These are phyloP conservation scores for Nycticryphes semicollaris DNA, from an alignment of 2,113 vertebrate species.

Conservation along the genomic window DNA sequence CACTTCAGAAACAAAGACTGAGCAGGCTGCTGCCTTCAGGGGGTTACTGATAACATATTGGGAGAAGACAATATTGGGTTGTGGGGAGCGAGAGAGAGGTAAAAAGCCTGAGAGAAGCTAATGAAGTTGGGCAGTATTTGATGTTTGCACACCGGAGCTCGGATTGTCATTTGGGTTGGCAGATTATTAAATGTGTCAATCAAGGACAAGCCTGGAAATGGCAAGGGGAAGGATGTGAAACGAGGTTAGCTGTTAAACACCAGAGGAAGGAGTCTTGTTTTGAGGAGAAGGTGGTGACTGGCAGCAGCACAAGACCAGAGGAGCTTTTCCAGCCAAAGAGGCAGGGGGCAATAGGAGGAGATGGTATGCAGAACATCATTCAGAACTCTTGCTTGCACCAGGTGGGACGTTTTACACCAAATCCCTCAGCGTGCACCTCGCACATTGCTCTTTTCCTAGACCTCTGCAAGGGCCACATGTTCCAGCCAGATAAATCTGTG, in stretches of 20 bases:
- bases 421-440: too few species aligned
- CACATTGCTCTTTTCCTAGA: neutral
- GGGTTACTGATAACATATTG: neutral
- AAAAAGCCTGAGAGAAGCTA: neutral
- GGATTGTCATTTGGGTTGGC: neutral
- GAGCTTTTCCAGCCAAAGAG: neutral
- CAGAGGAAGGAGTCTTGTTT: neutral
- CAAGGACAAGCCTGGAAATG: conserved; percentile 6
- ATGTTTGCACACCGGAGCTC: neutral
- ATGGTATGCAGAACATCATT: fast-evolving
- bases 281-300: neutral
- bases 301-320: neutral
- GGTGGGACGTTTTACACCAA: neutral
- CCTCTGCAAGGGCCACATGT: neutral
- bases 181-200: conserved; percentile 33
- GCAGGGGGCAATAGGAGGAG: neutral
- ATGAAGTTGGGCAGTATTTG: conserved; percentile 7
- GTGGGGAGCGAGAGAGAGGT: neutral
- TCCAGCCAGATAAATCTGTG: neutral
- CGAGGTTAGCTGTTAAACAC: neutral
- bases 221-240: neutral
- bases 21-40: neutral
- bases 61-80: neutral
- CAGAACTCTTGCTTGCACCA: neutral
- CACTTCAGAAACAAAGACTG: neutral